Evolutionary conservation across 2,113 vertebrate species (phyloP).

Genomic region (Lichenostomus cassidix): DNA sequence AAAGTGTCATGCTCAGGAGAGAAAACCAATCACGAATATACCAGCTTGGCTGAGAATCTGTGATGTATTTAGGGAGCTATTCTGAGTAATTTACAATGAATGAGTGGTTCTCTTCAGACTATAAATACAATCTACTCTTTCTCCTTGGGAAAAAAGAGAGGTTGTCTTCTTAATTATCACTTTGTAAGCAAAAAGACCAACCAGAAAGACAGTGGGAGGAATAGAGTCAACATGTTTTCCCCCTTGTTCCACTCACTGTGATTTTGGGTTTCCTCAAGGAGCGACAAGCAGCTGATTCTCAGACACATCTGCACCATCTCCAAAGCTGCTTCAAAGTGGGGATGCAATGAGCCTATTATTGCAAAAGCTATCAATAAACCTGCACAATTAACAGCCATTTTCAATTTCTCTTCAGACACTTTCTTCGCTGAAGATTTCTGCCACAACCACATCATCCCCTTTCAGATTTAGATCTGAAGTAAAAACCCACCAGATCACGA

Average conservation of each 20-base stretch:
- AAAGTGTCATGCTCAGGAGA: conserved; percentile 28
- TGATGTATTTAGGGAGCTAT: conserved; percentile 46
- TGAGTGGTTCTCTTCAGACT: conserved; percentile 31
- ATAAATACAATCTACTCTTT: conserved; percentile 38
- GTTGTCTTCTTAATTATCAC: conserved; percentile 44
- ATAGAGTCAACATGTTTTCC: neutral
- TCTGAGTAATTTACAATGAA: conserved; percentile 45
- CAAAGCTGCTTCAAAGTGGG: neutral
- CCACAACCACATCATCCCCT: neutral
- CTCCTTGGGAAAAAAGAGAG: conserved; percentile 10
- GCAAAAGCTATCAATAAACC: neutral
- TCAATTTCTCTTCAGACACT: neutral
- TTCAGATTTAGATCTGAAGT: neutral
- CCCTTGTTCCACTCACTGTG: neutral
- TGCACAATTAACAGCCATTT: neutral
- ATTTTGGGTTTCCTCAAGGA: conserved; percentile 22
- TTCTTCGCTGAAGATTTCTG: neutral
- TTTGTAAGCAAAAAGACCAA: conserved; percentile 37
- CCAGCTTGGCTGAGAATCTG: conserved; percentile 32
- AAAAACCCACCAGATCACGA: neutral
- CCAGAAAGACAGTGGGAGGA: conserved; percentile 20
- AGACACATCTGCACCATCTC: neutral
- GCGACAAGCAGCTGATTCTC: neutral
- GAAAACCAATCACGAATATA: conserved; percentile 22
- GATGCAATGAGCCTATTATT: neutral